These are phyloP conservation scores for Embidobia sp. DNA, from an alignment of 2,888 invertebrate species.

Conservation along the genomic window DNA sequence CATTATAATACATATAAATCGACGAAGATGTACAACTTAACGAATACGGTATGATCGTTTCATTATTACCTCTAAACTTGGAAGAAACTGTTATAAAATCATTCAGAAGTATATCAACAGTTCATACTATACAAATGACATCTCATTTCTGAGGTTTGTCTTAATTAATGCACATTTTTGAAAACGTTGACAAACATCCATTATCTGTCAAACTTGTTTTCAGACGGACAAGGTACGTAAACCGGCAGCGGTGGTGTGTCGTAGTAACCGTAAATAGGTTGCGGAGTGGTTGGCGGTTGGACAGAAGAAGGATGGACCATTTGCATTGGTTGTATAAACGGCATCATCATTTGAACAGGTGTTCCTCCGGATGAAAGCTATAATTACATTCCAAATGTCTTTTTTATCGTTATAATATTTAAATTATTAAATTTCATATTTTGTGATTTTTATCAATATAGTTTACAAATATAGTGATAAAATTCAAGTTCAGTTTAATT, in stretches of 20 bases:
- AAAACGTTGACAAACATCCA: constrained; percentile 16
- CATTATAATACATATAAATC: constrained; percentile 32
- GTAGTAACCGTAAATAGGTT: constrained; percentile 79
- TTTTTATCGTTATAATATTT: too few species aligned
- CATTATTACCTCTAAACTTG: constrained; percentile 4
- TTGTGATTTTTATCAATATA: too few species aligned
- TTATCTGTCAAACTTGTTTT: constrained; percentile 78
- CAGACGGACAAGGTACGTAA: constrained; percentile 76
- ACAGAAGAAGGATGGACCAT: constrained; percentile 73
- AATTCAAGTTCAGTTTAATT: too few species aligned
- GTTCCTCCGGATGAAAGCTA: constrained; percentile 68
- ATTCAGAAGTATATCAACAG: constrained; percentile 32
- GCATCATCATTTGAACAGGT: constrained; percentile 78
- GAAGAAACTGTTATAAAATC: constrained; percentile 19
- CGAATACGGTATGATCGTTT: constrained; percentile 2
- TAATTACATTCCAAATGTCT: too few species aligned
- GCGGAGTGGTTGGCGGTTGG: constrained; percentile 69
- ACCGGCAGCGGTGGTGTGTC: constrained; percentile 75
- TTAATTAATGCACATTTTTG: constrained; percentile 15
- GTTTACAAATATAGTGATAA: too few species aligned
- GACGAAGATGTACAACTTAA: constrained; percentile 24
- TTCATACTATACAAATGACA: constrained; percentile 38
- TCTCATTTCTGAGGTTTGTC: constrained; percentile 12
- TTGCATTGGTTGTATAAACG: constrained; percentile 77
- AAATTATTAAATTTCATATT: too few species aligned